Percentiles rank a stretch among this genome's conserved stretches.
These are phyloP conservation scores for Arizona elegans DNA, from an alignment of 2,113 vertebrate genomes.

Conservation along the genomic window DNA sequence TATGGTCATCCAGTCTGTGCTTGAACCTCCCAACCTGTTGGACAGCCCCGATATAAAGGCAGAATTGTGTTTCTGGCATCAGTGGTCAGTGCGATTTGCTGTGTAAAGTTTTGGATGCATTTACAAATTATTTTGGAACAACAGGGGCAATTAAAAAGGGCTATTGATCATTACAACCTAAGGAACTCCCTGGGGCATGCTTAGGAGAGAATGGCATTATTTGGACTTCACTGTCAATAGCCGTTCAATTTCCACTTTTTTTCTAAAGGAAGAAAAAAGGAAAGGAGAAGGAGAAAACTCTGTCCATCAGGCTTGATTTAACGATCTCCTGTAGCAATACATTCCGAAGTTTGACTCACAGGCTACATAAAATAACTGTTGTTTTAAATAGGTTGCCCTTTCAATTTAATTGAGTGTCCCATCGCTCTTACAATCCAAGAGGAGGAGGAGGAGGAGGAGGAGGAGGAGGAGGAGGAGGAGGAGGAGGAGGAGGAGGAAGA, in stretches of 20 bases:
- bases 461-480: too few species aligned
- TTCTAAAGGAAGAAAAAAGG: neutral
- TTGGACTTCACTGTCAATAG: neutral
- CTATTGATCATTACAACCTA: neutral
- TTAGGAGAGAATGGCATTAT: neutral
- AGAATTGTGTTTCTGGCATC: neutral
- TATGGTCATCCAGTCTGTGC: neutral
- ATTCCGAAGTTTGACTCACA: slow-evolving; percentile 2
- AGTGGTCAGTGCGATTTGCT: neutral
- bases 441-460: neutral
- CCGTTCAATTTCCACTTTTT: neutral
- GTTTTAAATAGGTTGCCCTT: slow-evolving; percentile 27
- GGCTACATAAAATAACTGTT: slow-evolving; percentile 15
- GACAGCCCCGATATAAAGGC: neutral
- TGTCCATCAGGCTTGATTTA: slow-evolving; percentile 11
- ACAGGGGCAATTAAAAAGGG: neutral
- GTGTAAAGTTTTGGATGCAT: neutral
- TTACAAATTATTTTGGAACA: neutral
- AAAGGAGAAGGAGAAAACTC: neutral
- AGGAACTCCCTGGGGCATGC: neutral
- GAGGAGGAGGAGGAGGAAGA: too few species aligned
- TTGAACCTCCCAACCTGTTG: neutral
- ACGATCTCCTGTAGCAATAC: slow-evolving; percentile 14
- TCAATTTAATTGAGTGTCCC: slow-evolving; percentile 21
- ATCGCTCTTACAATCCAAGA: neutral